Percentiles rank a stretch among this genome's conserved stretches.
phyloP scores from a whole-genome alignment of 2,888 invertebrate genomes.

The Ditula angustiorana region DNA sequence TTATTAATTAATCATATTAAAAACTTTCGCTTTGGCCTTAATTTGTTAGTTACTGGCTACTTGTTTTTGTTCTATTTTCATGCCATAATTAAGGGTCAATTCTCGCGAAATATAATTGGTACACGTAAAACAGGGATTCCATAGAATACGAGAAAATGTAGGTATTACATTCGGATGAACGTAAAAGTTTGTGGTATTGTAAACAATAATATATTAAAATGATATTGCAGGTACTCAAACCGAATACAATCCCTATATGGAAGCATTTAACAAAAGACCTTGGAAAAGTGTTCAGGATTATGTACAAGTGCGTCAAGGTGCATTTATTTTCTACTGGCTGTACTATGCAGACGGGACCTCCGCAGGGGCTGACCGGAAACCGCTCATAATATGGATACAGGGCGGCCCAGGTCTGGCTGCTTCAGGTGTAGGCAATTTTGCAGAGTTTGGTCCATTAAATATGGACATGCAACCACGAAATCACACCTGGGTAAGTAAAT shows the following conservation, averaged over 20 bases:
- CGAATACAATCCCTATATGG: slow-evolving; percentile 63
- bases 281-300: slow-evolving; percentile 88
- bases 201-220: too few species aligned
- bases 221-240: slow-evolving; percentile 35
- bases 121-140: too few species aligned
- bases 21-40: too few species aligned
- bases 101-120: too few species aligned
- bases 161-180: too few species aligned
- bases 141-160: too few species aligned
- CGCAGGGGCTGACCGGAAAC: slow-evolving; percentile 82
- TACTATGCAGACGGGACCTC: slow-evolving; percentile 90
- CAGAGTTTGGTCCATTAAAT: slow-evolving; percentile 92
- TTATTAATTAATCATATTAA: too few species aligned
- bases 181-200: too few species aligned
- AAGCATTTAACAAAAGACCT: slow-evolving; percentile 54
- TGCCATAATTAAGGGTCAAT: too few species aligned
- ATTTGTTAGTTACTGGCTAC: too few species aligned
- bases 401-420: slow-evolving; percentile 95
- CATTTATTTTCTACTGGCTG: slow-evolving; percentile 95
- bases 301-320: slow-evolving; percentile 89
- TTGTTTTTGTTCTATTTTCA: too few species aligned
- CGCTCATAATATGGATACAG: slow-evolving; percentile 94
- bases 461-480: slow-evolving; percentile 87
- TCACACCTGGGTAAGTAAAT: slow-evolving; percentile 89
- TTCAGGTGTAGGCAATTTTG: slow-evolving; percentile 94